Percentiles rank a stretch among this genome's conserved stretches.
Evolutionary conservation across 2,888 invertebrate genomes (phyloP).

Genomic region (Camponotus fellah): DNA sequence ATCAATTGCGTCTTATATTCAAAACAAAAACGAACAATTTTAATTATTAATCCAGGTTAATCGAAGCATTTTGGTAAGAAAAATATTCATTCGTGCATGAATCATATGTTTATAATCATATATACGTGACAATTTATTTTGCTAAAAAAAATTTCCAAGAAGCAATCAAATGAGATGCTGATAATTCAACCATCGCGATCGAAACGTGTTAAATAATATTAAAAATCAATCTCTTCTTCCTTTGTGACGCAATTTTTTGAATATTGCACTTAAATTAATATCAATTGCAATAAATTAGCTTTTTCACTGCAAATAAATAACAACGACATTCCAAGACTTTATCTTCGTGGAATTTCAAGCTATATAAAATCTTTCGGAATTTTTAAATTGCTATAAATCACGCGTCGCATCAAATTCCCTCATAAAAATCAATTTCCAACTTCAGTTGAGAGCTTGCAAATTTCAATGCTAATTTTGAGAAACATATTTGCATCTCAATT

Average conservation of each 20-base stretch:
- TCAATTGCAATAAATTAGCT: background rate
- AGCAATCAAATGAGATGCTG: background rate
- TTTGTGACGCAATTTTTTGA: background rate
- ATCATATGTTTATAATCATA: background rate
- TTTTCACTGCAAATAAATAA: background rate
- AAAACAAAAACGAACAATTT: background rate
- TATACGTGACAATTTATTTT: background rate
- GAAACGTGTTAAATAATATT: too few relatives aligned
- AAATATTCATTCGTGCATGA: background rate
- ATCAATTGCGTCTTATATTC: background rate
- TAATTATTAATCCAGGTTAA: background rate
- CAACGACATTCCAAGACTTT: background rate
- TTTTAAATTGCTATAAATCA: conserved; percentile 19
- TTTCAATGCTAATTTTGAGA: conserved; percentile 21
- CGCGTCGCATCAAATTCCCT: conserved; percentile 2
- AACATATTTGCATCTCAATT: background rate
- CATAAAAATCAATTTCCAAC: conserved; percentile 14
- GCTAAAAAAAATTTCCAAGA: background rate
- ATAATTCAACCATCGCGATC: too few relatives aligned
- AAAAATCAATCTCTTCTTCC: background rate
- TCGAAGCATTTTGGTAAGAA: background rate
- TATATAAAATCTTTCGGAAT: background rate
- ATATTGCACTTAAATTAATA: background rate
- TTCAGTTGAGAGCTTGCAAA: conserved; percentile 12
- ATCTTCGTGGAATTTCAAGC: background rate